These are phyloP conservation scores for Pemphigus obesinymphae DNA, from an alignment of 1,140 invertebrate species.

Conservation along the genomic window DNA sequence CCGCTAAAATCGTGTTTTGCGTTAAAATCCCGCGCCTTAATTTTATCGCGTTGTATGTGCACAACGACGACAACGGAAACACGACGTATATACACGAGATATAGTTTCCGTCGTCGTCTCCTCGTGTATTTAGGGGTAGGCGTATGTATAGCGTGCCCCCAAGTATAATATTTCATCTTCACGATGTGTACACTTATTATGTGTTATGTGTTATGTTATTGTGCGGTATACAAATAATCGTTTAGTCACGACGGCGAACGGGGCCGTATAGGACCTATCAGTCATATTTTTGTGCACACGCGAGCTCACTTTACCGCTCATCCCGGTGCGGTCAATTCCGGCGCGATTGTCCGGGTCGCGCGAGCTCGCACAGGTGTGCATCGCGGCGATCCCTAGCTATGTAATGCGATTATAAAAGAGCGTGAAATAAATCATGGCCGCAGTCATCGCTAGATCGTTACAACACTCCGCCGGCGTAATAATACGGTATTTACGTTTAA, in stretches of 20 bases:
- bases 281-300: neutral
- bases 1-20: too few relatives aligned
- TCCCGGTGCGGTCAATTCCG: neutral
- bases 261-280: neutral
- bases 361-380: neutral
- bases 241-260: slow-evolving; percentile 26
- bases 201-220: too few relatives aligned
- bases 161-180: slow-evolving; percentile 21
- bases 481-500: neutral
- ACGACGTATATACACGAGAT: neutral
- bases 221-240: slow-evolving; percentile 30
- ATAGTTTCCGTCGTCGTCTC: neutral
- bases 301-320: neutral
- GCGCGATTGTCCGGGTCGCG: neutral
- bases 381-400: neutral
- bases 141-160: neutral
- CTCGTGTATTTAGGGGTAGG: neutral
- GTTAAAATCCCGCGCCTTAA: too few relatives aligned
- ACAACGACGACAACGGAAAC: too few relatives aligned
- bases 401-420: too few relatives aligned
- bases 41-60: too few relatives aligned
- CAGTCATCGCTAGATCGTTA: neutral
- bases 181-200: neutral
- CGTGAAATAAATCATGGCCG: slow-evolving; percentile 16
- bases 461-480: neutral